Conservation (phyloP, 2,888 invertebrate genomes). For the Parnassius smintheus region DNA sequence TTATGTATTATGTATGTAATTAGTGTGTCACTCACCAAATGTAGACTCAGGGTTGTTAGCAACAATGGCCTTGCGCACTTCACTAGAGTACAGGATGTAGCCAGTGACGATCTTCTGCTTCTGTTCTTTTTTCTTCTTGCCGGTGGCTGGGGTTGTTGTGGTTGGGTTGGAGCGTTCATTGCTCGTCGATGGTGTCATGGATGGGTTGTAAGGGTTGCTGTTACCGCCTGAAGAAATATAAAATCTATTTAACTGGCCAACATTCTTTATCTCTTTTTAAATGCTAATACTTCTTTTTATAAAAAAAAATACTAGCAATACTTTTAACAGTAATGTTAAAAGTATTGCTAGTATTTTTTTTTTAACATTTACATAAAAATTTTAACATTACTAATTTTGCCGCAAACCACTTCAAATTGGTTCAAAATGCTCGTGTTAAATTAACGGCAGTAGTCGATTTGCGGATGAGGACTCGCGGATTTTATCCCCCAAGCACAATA, state of each 20-base stretch:
- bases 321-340: too few species aligned
- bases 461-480: too few species aligned
- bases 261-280: too few species aligned
- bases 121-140: slow-evolving; percentile 75
- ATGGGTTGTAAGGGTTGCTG: slow-evolving; percentile 73
- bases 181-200: slow-evolving; percentile 51
- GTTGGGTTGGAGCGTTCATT: slow-evolving; percentile 53
- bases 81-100: slow-evolving; percentile 98
- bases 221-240: slow-evolving; percentile 60
- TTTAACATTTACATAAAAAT: too few species aligned
- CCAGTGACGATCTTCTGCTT: slow-evolving; percentile 95
- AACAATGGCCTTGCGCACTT: slow-evolving; percentile 95
- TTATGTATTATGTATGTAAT: background rate
- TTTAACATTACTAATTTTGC: too few species aligned
- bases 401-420: too few species aligned
- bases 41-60: slow-evolving; percentile 96
- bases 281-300: too few species aligned
- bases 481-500: too few species aligned
- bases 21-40: slow-evolving; percentile 88
- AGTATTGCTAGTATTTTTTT: too few species aligned
- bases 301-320: too few species aligned
- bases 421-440: too few species aligned
- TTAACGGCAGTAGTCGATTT: too few species aligned
- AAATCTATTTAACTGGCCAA: background rate
- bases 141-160: slow-evolving; percentile 51